These are phyloP conservation scores for Tympanuchus pallidicinctus DNA, from an alignment of 2,113 vertebrate species.

Conservation along the genomic window DNA sequence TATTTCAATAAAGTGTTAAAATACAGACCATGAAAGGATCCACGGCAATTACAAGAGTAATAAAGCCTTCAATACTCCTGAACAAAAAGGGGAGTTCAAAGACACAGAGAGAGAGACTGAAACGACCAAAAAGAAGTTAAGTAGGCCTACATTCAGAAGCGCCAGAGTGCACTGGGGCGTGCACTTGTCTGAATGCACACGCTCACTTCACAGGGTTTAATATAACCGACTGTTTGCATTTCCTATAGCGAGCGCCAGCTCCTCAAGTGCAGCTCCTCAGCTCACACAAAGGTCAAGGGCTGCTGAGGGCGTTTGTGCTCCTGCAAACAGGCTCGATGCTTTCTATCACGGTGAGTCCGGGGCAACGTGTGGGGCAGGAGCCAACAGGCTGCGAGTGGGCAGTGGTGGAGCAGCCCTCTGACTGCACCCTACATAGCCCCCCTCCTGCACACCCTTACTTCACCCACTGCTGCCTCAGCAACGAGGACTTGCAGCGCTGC, in stretches of 20 bases:
- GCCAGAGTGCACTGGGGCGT: background rate
- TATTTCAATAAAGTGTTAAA: background rate
- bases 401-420: background rate
- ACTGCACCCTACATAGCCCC: background rate
- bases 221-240: slow-evolving; percentile 15
- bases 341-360: fast-evolving
- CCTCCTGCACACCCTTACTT: no score
- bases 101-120: background rate
- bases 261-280: slow-evolving; percentile 17
- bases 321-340: background rate
- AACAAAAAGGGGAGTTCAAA: background rate
- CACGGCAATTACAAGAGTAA: background rate
- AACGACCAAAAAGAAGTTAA: slow-evolving; percentile 18
- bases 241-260: background rate
- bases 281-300: slow-evolving; percentile 41
- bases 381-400: background rate
- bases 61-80: background rate
- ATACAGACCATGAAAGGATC: background rate
- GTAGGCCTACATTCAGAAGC: background rate
- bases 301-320: background rate
- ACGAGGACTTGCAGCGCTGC: background rate
- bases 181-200: background rate
- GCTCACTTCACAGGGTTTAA: background rate
- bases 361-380: background rate
- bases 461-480: background rate